A percentile compares a stretch with the other conserved stretches of the same genome.
phyloP scores from a whole-genome alignment of 2,888 invertebrate genomes.

The Hirtodrosophila histrioides region DNA sequence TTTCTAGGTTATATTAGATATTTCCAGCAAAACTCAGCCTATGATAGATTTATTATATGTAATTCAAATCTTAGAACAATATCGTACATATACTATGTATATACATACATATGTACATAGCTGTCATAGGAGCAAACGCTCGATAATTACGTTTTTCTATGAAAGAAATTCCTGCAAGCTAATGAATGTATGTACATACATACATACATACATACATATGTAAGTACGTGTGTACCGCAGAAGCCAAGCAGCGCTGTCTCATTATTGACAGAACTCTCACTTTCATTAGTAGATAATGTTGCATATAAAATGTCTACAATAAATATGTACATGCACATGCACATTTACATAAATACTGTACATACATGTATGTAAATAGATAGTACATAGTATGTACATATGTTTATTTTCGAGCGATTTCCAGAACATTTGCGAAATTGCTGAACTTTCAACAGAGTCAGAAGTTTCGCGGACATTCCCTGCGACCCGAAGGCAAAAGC shows the following conservation, averaged over 20 bases:
- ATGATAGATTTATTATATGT: too few relatives aligned
- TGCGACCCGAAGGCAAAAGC: conserved; percentile 4
- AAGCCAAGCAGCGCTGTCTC: conserved; percentile 10
- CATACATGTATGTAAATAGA: conserved; percentile 8
- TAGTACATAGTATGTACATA: conserved; percentile 13
- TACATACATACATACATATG: conserved; percentile 7
- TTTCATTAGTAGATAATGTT: conserved; percentile 51
- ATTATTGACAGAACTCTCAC: conserved; percentile 46
- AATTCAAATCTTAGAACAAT: too few relatives aligned
- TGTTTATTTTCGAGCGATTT: conserved; percentile 39
- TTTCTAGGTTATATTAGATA: too few relatives aligned
- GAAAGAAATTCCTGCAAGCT: neutral
- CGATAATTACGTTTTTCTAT: too few relatives aligned
- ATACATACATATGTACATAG: too few relatives aligned
- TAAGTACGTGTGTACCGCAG: neutral
- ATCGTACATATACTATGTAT: too few relatives aligned
- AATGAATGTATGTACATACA: conserved; percentile 1
- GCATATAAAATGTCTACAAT: conserved; percentile 13
- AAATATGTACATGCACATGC: conserved; percentile 1
- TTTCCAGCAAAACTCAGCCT: too few relatives aligned
- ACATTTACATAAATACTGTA: neutral
- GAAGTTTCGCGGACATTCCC: conserved; percentile 49
- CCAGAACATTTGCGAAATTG: conserved; percentile 49
- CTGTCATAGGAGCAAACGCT: too few relatives aligned
- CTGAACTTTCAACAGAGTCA: conserved; percentile 30